Conservation (phyloP, 2,888 invertebrate species). For the Agonum fuliginosum region DNA sequence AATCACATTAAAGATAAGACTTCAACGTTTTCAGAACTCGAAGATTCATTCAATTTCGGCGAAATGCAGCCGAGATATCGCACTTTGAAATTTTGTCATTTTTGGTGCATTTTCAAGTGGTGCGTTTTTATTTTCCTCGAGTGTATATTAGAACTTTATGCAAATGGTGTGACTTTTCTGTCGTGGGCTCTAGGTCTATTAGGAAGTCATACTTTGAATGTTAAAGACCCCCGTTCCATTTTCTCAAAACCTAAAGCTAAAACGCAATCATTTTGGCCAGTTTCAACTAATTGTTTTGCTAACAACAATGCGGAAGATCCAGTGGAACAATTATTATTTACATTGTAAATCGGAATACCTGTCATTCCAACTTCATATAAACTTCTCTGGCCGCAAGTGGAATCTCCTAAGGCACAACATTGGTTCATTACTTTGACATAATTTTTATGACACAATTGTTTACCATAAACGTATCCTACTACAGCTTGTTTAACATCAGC, state of each 20-base stretch:
- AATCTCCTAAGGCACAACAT: conserved; percentile 80
- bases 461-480: conserved; percentile 93
- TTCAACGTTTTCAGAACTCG: no score
- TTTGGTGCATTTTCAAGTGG: no score
- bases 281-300: conserved; percentile 94
- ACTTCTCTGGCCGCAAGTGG: conserved; percentile 95
- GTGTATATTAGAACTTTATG: no score
- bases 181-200: no score
- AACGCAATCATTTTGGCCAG: conserved; percentile 90
- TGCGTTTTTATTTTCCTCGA: no score
- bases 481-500: conserved; percentile 90
- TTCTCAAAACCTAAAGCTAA: conserved; percentile 98
- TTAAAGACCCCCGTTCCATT: conserved; percentile 95
- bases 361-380: conserved; percentile 96
- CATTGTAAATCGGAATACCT: conserved; percentile 97
- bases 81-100: no score
- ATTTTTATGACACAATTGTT: neutral
- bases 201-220: conserved; percentile 76
- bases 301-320: conserved; percentile 94
- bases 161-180: no score
- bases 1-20: no score
- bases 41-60: no score
- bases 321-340: conserved; percentile 98
- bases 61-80: no score
- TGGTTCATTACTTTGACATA: neutral